Percentiles rank a stretch among this genome's conserved stretches.
phyloP scores from a whole-genome alignment of 1,140 invertebrate genomes.

The Helicoverpa armigera region DNA sequence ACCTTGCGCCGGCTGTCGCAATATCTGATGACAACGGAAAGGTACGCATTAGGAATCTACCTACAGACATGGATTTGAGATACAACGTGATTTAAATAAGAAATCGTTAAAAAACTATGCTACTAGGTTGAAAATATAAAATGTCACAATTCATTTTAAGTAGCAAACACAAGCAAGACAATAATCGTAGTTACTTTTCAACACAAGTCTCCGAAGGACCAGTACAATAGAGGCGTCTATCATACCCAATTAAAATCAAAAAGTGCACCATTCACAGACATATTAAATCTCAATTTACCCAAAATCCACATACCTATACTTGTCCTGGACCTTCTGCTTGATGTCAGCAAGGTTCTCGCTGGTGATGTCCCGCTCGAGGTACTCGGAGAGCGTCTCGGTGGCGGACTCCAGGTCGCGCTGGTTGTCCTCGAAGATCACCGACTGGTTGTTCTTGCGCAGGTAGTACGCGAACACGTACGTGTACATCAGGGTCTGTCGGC shows the following conservation, averaged over 20 bases:
- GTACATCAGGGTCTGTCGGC: conserved; percentile 99
- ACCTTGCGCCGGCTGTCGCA: conserved; percentile 98
- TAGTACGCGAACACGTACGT: conserved; percentile 99
- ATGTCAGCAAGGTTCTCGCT: conserved; percentile 99
- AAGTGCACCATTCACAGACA: too few relatives aligned
- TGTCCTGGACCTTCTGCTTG: conserved; percentile 99
- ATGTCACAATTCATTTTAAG: too few relatives aligned
- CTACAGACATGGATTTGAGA: too few relatives aligned
- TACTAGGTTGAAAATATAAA: too few relatives aligned
- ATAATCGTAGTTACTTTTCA: too few relatives aligned
- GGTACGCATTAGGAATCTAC: background rate
- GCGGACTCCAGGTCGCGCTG: conserved; percentile 99
- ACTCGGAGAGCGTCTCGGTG: conserved; percentile 98
- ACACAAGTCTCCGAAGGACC: too few relatives aligned
- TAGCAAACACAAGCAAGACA: too few relatives aligned
- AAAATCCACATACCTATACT: conserved; percentile 96
- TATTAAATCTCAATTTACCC: too few relatives aligned
- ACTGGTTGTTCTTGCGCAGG: conserved; percentile 99
- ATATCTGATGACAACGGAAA: conserved; percentile 89
- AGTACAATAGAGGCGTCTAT: too few relatives aligned
- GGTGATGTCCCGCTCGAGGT: conserved; percentile 99
- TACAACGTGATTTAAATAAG: too few relatives aligned
- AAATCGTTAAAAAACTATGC: too few relatives aligned
- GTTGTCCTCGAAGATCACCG: conserved; percentile 99
- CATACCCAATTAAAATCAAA: too few relatives aligned